Evolutionary conservation across 2,888 invertebrate genomes (phyloP), one percentile per base, ranked within the genome.

Genomic region (Rhodophaea formosa): DNA sequence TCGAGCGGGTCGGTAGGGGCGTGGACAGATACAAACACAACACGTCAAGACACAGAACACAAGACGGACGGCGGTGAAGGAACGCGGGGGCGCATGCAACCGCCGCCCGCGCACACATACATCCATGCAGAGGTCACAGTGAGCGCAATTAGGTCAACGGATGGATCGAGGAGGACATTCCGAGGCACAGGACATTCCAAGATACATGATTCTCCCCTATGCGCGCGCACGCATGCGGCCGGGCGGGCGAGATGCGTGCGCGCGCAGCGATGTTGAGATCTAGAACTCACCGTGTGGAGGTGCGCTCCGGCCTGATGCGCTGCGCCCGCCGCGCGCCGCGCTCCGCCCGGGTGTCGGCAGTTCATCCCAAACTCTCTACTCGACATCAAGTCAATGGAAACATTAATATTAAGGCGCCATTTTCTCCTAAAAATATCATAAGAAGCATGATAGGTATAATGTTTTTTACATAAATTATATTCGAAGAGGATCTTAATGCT

Each of bases 141-240:
- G 85, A 85, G 84, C 86, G 82, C 80, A 82, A 79, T 79, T 70
- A 79, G 83, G 82, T 84, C 80, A 81, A 87, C 83, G 77, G 79
- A 80, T 84, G 85, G 85, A 80, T 85, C 84, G 87, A 91, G 91
- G 91, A 90, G 90, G 91, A 91, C 92, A 92, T 92, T 92, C 92
- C 92, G 92, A 92, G 92, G 92, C 91, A 92, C 92, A 91, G 88
- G 91, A 91, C 92, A 92, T 92, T 92, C 92, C 92, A 92, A 92
- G 92, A 92, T 92, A 92, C 91, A 92, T 90, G 91, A 91, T 89
- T 85, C 88, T 92, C 91, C 92, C 91, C 88, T 86, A 84, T 81
- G 82, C 83, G 86, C 87, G 88, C 82, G 86, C 75, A 76, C 84
- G 84, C 77, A 88, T 82, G 74, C 66, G 69, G 70, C 67, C 72